A percentile compares a stretch with the other conserved stretches of the same genome.
Evolutionary conservation across 2,888 invertebrate species (phyloP).

Genomic region (Zele albiditarsus): DNA sequence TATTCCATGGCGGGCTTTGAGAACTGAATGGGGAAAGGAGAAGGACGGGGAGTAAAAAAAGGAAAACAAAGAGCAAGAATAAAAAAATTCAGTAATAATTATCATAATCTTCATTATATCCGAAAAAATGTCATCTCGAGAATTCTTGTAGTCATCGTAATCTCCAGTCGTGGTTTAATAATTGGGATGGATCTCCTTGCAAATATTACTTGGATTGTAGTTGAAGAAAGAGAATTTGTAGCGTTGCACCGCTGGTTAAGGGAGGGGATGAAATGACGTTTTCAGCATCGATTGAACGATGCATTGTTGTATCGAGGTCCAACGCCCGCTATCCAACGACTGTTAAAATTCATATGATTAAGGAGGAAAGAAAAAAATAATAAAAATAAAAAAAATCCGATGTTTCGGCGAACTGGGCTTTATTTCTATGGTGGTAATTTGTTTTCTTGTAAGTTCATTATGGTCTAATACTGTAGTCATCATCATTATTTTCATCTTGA

Average conservation of each 20-base stretch:
- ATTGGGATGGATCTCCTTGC: not conserved
- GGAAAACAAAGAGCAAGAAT: not conserved
- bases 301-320: not conserved
- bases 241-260: no score
- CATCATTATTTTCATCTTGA: not conserved
- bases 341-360: not conserved
- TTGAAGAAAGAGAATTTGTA: not conserved
- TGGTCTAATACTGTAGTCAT: not conserved
- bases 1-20: slow-evolving; percentile 14
- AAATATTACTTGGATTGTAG: not conserved
- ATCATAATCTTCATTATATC: not conserved
- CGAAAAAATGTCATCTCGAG: not conserved
- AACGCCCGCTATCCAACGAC: not conserved
- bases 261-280: not conserved
- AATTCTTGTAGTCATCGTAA: not conserved
- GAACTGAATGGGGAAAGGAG: not conserved
- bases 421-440: not conserved
- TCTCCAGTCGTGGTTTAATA: not conserved
- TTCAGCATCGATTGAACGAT: not conserved
- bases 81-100: slow-evolving; percentile 30
- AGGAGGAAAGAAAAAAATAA: not conserved
- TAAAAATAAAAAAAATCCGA: not conserved
- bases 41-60: slow-evolving; percentile 18
- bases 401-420: not conserved
- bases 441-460: not conserved